Conservation (phyloP, 92 coral and sea anemone genomes). For the Heteractis magnifica region DNA sequence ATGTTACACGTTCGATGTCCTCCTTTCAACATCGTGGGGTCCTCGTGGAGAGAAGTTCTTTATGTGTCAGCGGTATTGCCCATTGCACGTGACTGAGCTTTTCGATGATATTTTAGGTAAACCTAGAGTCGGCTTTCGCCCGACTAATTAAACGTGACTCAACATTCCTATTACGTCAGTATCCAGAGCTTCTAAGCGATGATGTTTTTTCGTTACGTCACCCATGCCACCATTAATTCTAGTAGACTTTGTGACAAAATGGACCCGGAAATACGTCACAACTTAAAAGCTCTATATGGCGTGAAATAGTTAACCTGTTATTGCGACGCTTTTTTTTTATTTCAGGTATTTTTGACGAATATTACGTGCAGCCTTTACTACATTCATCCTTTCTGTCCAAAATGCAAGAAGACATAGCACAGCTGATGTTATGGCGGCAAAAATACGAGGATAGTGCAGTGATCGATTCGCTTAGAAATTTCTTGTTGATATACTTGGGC, state of each 20-base stretch:
- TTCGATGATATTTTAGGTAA: too few species aligned
- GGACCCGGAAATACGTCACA: neutral
- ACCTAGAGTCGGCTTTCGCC: too few species aligned
- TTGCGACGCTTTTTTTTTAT: neutral
- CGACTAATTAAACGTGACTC: too few species aligned
- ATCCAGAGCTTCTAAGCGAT: too few species aligned
- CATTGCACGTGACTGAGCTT: too few species aligned
- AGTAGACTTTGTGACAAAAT: neutral
- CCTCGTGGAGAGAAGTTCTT: too few species aligned
- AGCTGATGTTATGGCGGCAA: constrained; percentile 41
- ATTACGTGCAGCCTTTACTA: constrained; percentile 31
- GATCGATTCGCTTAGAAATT: constrained; percentile 37
- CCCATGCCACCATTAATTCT: neutral
- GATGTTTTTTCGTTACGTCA: too few species aligned
- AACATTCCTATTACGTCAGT: too few species aligned
- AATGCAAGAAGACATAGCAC: constrained; percentile 39
- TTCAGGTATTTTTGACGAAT: constrained; percentile 50
- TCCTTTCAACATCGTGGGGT: too few species aligned
- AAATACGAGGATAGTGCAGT: constrained; percentile 30
- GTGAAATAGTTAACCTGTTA: neutral
- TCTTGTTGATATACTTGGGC: constrained; percentile 46
- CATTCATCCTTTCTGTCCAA: constrained; percentile 39
- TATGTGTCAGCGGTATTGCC: too few species aligned
- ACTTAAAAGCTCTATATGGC: neutral
- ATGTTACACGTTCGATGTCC: too few species aligned